Evolutionary conservation across 2,888 invertebrate species (phyloP).

Genomic region (Laspeyria flexula): DNA sequence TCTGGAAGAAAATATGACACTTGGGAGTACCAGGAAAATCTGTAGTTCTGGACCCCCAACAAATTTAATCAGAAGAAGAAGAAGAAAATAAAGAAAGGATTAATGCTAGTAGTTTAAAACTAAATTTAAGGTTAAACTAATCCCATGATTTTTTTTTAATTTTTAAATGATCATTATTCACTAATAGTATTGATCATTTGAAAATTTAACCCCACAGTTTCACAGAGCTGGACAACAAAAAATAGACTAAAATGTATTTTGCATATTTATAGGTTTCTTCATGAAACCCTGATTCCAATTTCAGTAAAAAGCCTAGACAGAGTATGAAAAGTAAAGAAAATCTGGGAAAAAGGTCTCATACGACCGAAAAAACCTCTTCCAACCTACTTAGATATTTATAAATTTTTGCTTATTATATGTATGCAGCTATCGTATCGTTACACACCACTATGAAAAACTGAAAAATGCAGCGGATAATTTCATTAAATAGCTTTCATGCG

Average conservation of each 20-base stretch:
- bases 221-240: not conserved
- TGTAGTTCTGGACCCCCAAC: too few relatives aligned
- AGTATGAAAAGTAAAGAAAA: conserved; percentile 19
- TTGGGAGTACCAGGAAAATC: too few relatives aligned
- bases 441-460: not conserved
- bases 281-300: conserved; percentile 14
- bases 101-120: too few relatives aligned
- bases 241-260: too few relatives aligned
- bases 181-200: too few relatives aligned
- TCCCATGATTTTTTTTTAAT: too few relatives aligned
- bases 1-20: too few relatives aligned
- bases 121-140: too few relatives aligned
- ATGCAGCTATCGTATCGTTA: not conserved
- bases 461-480: not conserved
- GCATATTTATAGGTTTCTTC: conserved; percentile 14
- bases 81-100: too few relatives aligned
- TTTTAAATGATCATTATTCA: too few relatives aligned
- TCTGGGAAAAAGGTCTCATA: conserved; percentile 11
- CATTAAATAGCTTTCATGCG: not conserved
- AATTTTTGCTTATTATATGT: conserved; percentile 5
- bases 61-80: too few relatives aligned
- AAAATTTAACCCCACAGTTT: too few relatives aligned
- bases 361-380: conserved; percentile 7
- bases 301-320: conserved; percentile 14
- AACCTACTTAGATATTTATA: conserved; percentile 29